Evolutionary conservation across 2,113 vertebrate species (phyloP).

Genomic region (Strix uralensis): DNA sequence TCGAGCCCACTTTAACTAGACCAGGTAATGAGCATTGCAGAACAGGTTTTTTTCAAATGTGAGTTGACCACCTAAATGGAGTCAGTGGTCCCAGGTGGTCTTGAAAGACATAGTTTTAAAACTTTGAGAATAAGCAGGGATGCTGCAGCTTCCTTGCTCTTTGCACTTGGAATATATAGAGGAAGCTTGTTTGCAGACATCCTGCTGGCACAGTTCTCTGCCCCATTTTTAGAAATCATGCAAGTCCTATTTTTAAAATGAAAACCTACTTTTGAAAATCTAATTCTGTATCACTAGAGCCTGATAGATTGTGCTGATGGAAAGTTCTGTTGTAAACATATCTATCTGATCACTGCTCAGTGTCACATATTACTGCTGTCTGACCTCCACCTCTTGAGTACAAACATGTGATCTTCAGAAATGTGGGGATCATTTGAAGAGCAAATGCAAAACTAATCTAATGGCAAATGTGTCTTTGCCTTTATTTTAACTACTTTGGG

Average conservation of each 20-base stretch:
- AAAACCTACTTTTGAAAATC: neutral
- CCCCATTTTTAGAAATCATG: neutral
- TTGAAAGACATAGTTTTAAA: neutral
- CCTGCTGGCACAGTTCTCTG: neutral
- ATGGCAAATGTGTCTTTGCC: neutral
- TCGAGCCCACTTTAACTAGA: neutral
- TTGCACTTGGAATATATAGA: neutral
- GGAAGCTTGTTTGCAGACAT: neutral
- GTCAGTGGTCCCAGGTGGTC: neutral
- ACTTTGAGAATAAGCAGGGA: neutral
- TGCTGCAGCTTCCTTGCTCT: neutral
- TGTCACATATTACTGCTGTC: neutral
- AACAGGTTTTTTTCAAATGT: neutral
- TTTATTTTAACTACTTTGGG: neutral
- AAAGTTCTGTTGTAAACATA: neutral
- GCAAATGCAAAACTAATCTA: neutral
- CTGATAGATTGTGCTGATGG: neutral
- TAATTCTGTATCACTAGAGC: neutral
- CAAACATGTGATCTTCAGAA: neutral
- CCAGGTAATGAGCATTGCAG: neutral
- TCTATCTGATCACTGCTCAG: neutral
- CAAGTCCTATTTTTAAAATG: neutral
- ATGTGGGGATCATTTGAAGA: neutral
- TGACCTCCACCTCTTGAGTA: neutral
- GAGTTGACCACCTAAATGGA: neutral